phyloP scores from a whole-genome alignment of 2,797 vertebrate genomes.

The Poecilia gillii region DNA sequence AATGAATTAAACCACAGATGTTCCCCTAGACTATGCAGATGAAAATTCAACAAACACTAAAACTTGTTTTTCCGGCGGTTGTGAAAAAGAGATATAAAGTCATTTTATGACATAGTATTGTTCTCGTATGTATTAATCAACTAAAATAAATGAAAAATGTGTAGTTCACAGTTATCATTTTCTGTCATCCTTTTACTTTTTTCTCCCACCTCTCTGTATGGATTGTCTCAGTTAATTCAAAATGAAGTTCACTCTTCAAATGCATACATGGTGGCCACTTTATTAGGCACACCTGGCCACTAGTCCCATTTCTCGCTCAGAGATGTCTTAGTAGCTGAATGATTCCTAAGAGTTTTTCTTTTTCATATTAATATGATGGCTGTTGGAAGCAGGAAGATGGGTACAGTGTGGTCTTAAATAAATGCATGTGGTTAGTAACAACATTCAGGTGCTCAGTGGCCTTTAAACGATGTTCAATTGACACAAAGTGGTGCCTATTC shows the following conservation, averaged over 20 bases:
- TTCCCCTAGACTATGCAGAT: slow-evolving; percentile 10
- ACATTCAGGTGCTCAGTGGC: too few relatives aligned
- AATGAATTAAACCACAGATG: slow-evolving; percentile 19
- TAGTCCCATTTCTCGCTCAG: neutral
- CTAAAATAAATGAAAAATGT: neutral
- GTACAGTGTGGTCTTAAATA: neutral
- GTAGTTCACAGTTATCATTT: neutral
- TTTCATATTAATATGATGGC: neutral
- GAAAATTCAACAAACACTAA: slow-evolving; percentile 18
- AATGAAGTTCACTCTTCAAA: neutral
- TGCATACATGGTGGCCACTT: neutral
- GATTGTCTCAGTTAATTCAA: neutral
- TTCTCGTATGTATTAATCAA: neutral
- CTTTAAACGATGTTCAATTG: too few relatives aligned
- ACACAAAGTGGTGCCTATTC: too few relatives aligned
- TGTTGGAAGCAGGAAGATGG: neutral
- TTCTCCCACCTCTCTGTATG: neutral
- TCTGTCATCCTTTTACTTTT: neutral
- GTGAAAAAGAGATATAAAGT: slow-evolving; percentile 13
- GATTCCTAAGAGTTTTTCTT: neutral
- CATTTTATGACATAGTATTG: neutral
- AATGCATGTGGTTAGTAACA: too few relatives aligned
- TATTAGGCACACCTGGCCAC: neutral
- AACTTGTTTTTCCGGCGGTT: neutral
- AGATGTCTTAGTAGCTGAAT: neutral